Percentiles rank a stretch among this genome's conserved stretches.
phyloP scores from a whole-genome alignment of 2,113 vertebrate genomes.

The Chitala chitala region DNA sequence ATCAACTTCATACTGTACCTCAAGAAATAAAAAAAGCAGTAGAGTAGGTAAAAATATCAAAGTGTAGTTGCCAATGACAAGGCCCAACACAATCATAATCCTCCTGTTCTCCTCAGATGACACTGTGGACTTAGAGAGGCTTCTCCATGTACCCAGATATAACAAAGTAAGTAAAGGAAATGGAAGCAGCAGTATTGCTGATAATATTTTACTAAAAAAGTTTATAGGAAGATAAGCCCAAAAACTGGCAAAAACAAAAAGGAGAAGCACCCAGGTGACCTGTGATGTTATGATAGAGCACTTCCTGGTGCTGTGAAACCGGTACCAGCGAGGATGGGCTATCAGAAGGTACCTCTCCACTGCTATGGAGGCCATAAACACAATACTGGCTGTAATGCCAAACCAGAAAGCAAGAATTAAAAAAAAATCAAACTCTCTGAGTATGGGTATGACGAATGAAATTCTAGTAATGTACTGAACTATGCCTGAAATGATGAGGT shows the following conservation, averaged over 20 bases:
- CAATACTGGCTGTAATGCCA: too few species aligned
- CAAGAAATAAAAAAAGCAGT: too few species aligned
- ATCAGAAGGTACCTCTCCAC: too few species aligned
- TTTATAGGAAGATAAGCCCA: not conserved
- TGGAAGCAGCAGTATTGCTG: not conserved
- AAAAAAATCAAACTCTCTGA: not conserved
- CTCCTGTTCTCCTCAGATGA: not conserved
- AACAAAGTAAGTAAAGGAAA: not conserved
- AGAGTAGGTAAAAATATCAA: too few species aligned
- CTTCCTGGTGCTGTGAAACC: too few species aligned
- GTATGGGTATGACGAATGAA: not conserved
- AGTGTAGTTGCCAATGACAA: too few species aligned
- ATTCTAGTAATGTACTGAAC: not conserved
- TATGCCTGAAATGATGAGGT: constrained; percentile 3
- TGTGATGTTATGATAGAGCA: too few species aligned
- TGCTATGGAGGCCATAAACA: too few species aligned
- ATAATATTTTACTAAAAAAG: not conserved
- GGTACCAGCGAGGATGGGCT: too few species aligned
- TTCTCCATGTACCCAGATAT: not conserved
- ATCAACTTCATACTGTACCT: too few species aligned
- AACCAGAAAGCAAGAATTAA: not conserved
- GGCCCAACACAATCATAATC: too few species aligned
- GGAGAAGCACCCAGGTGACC: not conserved
- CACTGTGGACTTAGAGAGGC: not conserved
- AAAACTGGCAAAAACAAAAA: not conserved